Evolutionary conservation across 2,888 invertebrate species (phyloP).

Genomic region (Cantharis nigra): DNA sequence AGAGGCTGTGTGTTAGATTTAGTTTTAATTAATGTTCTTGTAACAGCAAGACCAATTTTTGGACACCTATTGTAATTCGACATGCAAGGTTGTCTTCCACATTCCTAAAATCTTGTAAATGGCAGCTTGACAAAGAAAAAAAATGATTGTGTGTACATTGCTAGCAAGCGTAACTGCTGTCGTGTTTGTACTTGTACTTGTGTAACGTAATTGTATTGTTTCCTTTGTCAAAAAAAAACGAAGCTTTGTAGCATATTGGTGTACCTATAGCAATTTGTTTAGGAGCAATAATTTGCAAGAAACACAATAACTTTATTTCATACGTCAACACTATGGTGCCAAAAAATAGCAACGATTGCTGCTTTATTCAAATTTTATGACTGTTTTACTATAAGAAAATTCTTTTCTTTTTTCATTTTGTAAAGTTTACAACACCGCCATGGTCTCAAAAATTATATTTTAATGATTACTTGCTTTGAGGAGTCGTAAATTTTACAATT

Average conservation of each 20-base stretch:
- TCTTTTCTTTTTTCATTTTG: constrained; percentile 13
- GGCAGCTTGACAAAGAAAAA: constrained; percentile 19
- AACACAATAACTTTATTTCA: constrained; percentile 36
- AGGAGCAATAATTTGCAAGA: constrained; percentile 44
- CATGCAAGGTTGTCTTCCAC: constrained; percentile 45
- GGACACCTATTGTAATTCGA: constrained; percentile 41
- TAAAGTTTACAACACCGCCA: constrained; percentile 17
- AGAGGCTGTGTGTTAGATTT: constrained; percentile 57
- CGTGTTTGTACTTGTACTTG: constrained; percentile 10
- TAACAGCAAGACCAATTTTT: constrained; percentile 52
- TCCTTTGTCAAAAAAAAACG: constrained; percentile 33
- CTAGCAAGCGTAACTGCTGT: constrained; percentile 13
- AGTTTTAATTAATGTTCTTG: constrained; percentile 39
- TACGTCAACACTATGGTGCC: constrained; percentile 35
- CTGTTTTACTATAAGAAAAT: neutral
- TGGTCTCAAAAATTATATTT: neutral
- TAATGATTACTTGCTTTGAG: constrained; percentile 6
- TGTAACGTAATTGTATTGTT: constrained; percentile 24
- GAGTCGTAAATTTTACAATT: constrained; percentile 19
- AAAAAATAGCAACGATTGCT: constrained; percentile 38
- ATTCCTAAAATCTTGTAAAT: constrained; percentile 32
- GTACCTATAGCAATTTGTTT: constrained; percentile 44
- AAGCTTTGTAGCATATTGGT: constrained; percentile 46
- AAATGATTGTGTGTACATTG: neutral
- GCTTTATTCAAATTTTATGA: neutral